Conservation (phyloP, 2,888 invertebrate genomes). For the Euplexia lucipara region DNA sequence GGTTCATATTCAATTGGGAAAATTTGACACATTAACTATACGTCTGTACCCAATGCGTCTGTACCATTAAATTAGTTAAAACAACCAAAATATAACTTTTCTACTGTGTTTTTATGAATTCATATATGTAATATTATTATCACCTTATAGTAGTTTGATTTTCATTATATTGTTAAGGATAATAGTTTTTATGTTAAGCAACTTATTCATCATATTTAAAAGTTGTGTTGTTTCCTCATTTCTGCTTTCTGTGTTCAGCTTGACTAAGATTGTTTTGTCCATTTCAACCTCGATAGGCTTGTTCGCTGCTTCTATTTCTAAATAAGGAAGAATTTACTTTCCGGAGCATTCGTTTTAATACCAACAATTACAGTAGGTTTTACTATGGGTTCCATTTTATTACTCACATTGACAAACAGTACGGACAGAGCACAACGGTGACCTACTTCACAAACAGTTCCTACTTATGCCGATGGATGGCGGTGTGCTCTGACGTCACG, state of each 20-base stretch:
- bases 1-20: too few relatives aligned
- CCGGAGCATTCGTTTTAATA: slow-evolving; percentile 20
- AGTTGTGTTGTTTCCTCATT: neutral
- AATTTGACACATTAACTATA: too few relatives aligned
- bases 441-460: slow-evolving; percentile 16
- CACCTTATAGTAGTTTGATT: too few relatives aligned
- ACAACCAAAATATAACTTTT: neutral
- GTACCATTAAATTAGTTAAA: slow-evolving; percentile 10
- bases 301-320: neutral
- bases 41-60: too few relatives aligned
- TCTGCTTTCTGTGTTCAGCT: neutral
- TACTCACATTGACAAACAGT: slow-evolving; percentile 15
- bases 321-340: slow-evolving; percentile 11
- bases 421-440: neutral
- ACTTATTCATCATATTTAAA: too few relatives aligned
- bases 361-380: slow-evolving; percentile 26
- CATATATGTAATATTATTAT: too few relatives aligned
- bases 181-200: too few relatives aligned
- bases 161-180: too few relatives aligned
- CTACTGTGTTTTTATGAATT: slow-evolving; percentile 8
- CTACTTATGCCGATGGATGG: slow-evolving; percentile 29
- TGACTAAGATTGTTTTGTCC: neutral
- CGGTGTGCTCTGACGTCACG: slow-evolving; percentile 34
- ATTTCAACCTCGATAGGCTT: neutral
- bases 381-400: slow-evolving; percentile 28